phyloP scores from a whole-genome alignment of 2,113 vertebrate species.

The Channa maculata region DNA sequence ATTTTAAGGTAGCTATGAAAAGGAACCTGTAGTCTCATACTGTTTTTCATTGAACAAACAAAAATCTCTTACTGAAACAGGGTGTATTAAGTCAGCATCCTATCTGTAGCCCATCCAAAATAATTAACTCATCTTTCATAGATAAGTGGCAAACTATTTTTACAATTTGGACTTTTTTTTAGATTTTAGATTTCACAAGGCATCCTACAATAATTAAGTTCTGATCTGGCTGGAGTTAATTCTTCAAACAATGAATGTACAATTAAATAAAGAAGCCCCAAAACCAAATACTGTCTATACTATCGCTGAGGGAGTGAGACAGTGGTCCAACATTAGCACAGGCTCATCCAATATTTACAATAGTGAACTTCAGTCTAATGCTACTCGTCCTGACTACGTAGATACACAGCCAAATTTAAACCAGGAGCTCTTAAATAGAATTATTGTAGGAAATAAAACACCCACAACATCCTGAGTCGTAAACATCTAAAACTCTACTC shows the following conservation, averaged over 20 bases:
- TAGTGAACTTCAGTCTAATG: constrained; percentile 8
- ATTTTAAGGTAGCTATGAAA: not conserved
- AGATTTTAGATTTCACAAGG: constrained; percentile 1
- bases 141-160: constrained; percentile 4
- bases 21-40: not conserved
- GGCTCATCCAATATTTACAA: constrained; percentile 19
- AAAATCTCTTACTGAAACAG: not conserved
- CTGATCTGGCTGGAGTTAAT: constrained; percentile 6
- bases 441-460: constrained; percentile 21
- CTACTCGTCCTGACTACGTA: not conserved
- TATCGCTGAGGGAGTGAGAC: constrained; percentile 3
- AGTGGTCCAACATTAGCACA: constrained; percentile 1
- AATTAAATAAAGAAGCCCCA: constrained; percentile 17
- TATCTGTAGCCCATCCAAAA: not conserved
- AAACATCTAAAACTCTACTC: constrained; percentile 13
- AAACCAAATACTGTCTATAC: not conserved
- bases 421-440: constrained; percentile 11
- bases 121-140: not conserved
- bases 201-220: not conserved
- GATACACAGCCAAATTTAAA: constrained; percentile 14
- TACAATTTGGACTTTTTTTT: constrained; percentile 4
- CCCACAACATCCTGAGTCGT: not conserved
- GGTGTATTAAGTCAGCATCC: not conserved
- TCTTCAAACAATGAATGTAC: constrained; percentile 7
- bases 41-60: not conserved